A percentile compares a stretch with the other conserved stretches of the same genome.
These are phyloP conservation scores for Pleuronectes platessa DNA, from an alignment of 2,113 vertebrate species.

Conservation along the genomic window DNA sequence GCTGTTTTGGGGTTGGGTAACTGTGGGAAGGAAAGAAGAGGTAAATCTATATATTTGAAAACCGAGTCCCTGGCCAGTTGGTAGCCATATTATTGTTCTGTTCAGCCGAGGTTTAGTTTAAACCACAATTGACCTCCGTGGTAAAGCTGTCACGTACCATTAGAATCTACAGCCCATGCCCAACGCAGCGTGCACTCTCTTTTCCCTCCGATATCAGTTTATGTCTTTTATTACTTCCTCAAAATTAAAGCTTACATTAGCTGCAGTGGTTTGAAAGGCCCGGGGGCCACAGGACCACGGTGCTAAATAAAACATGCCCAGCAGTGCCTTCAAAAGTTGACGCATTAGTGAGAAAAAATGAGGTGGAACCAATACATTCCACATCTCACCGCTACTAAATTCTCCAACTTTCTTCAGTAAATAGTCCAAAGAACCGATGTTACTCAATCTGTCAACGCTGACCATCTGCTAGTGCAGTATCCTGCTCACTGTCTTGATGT, in stretches of 20 bases:
- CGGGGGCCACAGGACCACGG: constrained; percentile 5
- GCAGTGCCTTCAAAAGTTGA: constrained; percentile 6
- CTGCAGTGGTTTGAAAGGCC: constrained; percentile 25
- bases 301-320: constrained; percentile 25
- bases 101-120: constrained; percentile 38
- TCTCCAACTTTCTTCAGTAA: background rate
- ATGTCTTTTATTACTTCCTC: constrained; percentile 50
- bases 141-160: constrained; percentile 42
- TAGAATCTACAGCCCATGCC: constrained; percentile 28
- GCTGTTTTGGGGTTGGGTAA: background rate
- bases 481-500: background rate
- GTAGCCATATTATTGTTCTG: constrained; percentile 32
- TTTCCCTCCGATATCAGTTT: constrained; percentile 24
- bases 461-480: background rate
- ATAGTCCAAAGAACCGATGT: background rate
- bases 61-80: constrained; percentile 18
- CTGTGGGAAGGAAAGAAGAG: constrained; percentile 9
- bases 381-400: background rate
- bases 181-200: constrained; percentile 22
- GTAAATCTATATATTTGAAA: constrained; percentile 19
- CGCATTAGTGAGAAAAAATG: background rate
- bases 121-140: constrained; percentile 42
- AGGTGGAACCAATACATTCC: background rate
- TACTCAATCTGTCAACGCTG: constrained; percentile 5
- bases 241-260: constrained; percentile 44